Percentiles rank a stretch among this genome's conserved stretches.
phyloP scores from a whole-genome alignment of 2,113 vertebrate species.

The Bucco capensis region DNA sequence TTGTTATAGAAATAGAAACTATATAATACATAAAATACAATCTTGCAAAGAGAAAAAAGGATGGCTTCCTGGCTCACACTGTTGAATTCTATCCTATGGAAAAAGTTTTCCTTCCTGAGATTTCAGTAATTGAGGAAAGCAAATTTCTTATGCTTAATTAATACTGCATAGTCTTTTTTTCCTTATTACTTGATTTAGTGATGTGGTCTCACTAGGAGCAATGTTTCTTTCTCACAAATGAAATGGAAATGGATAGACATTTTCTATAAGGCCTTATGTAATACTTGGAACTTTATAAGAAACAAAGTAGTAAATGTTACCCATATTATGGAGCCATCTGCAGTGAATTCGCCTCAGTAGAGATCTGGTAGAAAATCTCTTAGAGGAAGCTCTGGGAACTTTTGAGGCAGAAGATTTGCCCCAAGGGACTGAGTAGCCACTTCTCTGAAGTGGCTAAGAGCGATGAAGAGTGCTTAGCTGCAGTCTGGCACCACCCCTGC shows the following conservation, averaged over 20 bases:
- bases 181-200: neutral
- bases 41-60: neutral
- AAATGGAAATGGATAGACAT: neutral
- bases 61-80: neutral
- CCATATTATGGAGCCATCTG: neutral
- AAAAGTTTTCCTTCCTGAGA: neutral
- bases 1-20: neutral
- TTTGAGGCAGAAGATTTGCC: too few relatives aligned
- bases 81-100: neutral
- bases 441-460: too few relatives aligned
- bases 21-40: neutral
- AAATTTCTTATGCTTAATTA: neutral
- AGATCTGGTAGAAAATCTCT: too few relatives aligned
- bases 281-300: neutral
- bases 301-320: neutral
- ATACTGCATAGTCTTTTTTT: neutral
- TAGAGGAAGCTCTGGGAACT: too few relatives aligned
- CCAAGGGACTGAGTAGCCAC: too few relatives aligned
- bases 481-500: too few relatives aligned
- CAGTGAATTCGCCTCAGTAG: too few relatives aligned
- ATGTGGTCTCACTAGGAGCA: neutral
- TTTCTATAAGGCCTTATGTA: neutral
- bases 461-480: too few relatives aligned
- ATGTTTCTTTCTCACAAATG: neutral
- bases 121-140: neutral